A percentile compares a stretch with the other conserved stretches of the same genome.
These are phyloP conservation scores for Drosophila nigritarsus DNA, from an alignment of 2,888 invertebrate genomes.

Conservation along the genomic window DNA sequence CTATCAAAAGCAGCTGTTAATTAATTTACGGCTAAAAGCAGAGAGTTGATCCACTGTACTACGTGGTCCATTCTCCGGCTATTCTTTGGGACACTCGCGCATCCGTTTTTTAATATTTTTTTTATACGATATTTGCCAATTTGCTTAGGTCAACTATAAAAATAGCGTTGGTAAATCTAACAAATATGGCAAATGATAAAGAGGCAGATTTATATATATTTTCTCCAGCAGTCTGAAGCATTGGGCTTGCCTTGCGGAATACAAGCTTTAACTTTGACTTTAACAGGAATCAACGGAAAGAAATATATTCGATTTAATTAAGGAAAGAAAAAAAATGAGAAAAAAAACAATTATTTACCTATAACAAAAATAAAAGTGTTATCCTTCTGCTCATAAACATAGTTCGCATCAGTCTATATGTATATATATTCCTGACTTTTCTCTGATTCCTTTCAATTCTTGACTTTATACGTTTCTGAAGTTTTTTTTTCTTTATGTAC, in stretches of 20 bases:
- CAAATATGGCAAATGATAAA: constrained; percentile 17
- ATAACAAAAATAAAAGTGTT: neutral
- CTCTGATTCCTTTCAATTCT: neutral
- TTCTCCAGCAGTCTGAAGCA: neutral
- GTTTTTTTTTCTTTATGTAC: neutral
- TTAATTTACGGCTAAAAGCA: constrained; percentile 37
- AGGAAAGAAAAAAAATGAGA: neutral
- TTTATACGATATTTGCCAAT: constrained; percentile 33
- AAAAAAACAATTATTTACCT: neutral
- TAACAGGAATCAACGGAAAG: neutral
- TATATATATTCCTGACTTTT: neutral
- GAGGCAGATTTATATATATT: neutral
- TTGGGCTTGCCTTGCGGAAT: neutral
- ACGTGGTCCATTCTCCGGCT: neutral
- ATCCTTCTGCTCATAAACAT: neutral
- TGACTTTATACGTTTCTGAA: neutral
- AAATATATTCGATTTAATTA: neutral
- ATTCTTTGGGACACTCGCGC: neutral
- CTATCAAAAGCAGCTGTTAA: neutral
- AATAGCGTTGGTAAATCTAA: constrained; percentile 37
- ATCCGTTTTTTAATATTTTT: neutral
- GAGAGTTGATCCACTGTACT: neutral
- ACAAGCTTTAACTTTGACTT: neutral
- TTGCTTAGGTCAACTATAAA: constrained; percentile 65
- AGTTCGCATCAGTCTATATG: neutral